Percentiles rank a stretch among this genome's conserved stretches.
Conservation (phyloP, 1,140 invertebrate genomes). For the Bicyclus anynana region DNA sequence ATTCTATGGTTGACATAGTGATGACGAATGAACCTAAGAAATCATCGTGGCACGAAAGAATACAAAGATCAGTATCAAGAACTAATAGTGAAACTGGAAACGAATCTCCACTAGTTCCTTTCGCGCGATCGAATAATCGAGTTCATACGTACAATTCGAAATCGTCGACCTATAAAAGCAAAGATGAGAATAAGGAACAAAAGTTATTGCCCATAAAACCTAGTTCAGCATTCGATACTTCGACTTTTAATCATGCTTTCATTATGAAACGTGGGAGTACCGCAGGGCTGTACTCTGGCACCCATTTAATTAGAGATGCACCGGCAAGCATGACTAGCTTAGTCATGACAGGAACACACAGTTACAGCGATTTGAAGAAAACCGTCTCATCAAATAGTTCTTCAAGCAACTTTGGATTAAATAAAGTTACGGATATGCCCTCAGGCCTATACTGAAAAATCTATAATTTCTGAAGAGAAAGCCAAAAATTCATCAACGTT, state of each 20-base stretch:
- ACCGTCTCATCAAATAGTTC: constrained; percentile 60
- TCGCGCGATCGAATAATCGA: constrained; percentile 55
- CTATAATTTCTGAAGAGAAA: background rate
- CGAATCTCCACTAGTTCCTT: constrained; percentile 55
- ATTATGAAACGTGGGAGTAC: constrained; percentile 79
- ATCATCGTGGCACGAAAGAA: constrained; percentile 66
- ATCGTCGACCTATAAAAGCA: constrained; percentile 41
- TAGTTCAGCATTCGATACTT: constrained; percentile 52
- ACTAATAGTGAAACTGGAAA: constrained; percentile 68
- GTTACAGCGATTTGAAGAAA: constrained; percentile 62
- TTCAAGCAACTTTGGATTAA: constrained; percentile 59
- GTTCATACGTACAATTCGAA: constrained; percentile 46
- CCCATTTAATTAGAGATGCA: constrained; percentile 64
- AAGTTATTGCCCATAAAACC: constrained; percentile 60
- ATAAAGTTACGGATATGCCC: constrained; percentile 84
- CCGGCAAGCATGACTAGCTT: constrained; percentile 67
- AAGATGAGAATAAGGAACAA: constrained; percentile 65
- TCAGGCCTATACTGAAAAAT: constrained; percentile 82
- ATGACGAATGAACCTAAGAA: constrained; percentile 76
- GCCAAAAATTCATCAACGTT: background rate
- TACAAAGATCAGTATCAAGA: constrained; percentile 67
- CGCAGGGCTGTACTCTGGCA: constrained; percentile 80
- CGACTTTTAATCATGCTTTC: constrained; percentile 73
- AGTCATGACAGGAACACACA: constrained; percentile 60
- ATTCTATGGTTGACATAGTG: constrained; percentile 85